Conservation (phyloP, 2,113 vertebrate genomes). For the Eulacestoma nigropectus region DNA sequence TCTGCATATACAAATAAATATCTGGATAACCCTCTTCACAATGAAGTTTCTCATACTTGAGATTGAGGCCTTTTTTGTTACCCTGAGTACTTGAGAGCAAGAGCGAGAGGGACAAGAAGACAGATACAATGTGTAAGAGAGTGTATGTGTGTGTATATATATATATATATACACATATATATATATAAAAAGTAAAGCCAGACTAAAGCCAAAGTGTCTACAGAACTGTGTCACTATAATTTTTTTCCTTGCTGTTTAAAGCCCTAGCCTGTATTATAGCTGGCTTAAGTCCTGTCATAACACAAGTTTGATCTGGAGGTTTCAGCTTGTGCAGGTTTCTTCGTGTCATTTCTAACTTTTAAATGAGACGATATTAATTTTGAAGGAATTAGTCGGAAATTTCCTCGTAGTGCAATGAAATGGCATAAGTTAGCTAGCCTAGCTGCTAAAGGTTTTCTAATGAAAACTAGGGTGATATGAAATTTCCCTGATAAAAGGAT, state of each 20-base stretch:
- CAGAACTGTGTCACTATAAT: not conserved
- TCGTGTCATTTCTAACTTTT: constrained; percentile 43
- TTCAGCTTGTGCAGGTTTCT: constrained; percentile 12
- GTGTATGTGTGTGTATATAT: not conserved
- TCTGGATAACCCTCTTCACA: not conserved
- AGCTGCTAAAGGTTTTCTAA: constrained; percentile 58
- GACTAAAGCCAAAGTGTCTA: not conserved
- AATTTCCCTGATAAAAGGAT: constrained; percentile 51
- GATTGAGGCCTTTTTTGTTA: not conserved
- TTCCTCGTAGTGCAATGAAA: constrained; percentile 33
- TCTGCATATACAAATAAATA: not conserved
- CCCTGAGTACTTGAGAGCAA: not conserved
- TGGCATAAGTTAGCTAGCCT: constrained; percentile 27
- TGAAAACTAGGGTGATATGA: constrained; percentile 47
- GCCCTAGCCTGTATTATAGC: constrained; percentile 35
- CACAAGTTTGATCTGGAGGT: constrained; percentile 44
- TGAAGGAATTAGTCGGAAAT: constrained; percentile 67
- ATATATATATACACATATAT: rapidly evolving
- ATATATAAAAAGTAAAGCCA: not conserved
- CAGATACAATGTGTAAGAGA: not conserved
- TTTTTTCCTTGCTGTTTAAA: constrained; percentile 27
- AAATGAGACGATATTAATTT: constrained; percentile 66
- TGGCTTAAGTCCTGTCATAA: constrained; percentile 56
- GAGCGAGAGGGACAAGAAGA: not conserved
- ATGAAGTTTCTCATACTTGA: not conserved